Conservation (phyloP, 2,113 vertebrate species). For the Etia nguti region DNA sequence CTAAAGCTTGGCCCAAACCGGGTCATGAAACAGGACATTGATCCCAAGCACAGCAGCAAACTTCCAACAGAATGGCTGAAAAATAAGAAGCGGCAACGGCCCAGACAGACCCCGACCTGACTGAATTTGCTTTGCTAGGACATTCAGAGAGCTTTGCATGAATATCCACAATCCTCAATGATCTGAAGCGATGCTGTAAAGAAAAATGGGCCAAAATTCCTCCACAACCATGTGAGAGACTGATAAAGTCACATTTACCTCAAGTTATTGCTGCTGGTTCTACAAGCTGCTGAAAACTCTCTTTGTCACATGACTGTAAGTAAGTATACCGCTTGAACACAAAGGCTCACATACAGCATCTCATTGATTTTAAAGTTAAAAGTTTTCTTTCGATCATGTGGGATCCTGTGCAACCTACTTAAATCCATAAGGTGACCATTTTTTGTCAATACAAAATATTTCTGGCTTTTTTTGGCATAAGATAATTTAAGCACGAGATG, state of each 20-base stretch:
- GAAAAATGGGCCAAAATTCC: neutral
- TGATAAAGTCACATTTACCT: neutral
- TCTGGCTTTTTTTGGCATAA: neutral
- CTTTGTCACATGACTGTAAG: neutral
- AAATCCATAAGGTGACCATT: neutral
- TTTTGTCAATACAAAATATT: neutral
- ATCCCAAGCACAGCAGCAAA: neutral
- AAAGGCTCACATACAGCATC: neutral
- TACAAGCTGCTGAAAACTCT: neutral
- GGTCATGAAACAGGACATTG: neutral
- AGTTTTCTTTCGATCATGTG: neutral
- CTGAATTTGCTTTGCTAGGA: neutral
- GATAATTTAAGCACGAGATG: neutral
- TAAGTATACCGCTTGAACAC: neutral
- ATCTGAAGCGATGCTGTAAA: neutral
- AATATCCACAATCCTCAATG: neutral
- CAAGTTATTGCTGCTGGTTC: neutral
- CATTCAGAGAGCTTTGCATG: neutral
- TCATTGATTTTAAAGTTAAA: neutral
- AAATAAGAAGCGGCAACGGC: neutral
- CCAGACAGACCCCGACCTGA: neutral
- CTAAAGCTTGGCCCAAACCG: neutral
- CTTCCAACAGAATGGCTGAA: neutral
- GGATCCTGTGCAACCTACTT: neutral
- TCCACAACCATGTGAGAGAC: neutral